phyloP scores from a whole-genome alignment of 2,888 invertebrate genomes.

The Graphium colonna region DNA sequence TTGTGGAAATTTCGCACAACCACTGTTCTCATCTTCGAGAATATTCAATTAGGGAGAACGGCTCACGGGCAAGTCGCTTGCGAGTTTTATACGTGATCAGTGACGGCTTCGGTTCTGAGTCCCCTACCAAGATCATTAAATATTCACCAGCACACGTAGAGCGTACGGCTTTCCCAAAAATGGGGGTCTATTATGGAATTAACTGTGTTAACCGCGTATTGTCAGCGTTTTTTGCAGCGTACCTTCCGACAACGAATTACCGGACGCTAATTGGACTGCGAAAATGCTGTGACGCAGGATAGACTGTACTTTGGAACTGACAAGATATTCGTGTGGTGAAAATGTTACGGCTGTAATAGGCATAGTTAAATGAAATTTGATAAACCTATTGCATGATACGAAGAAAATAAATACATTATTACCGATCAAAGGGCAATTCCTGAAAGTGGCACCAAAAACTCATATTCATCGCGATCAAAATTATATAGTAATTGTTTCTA shows the following conservation, averaged over 20 bases:
- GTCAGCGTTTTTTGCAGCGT: conserved; percentile 57
- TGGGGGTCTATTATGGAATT: conserved; percentile 78
- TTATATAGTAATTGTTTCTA: no score
- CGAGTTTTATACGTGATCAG: conserved; percentile 50
- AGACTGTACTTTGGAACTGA: not conserved
- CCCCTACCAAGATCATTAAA: conserved; percentile 67
- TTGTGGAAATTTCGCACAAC: conserved; percentile 46
- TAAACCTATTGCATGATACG: not conserved
- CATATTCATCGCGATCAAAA: no score
- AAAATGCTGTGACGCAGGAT: conserved; percentile 56
- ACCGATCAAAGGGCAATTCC: no score
- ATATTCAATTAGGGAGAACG: conserved; percentile 52
- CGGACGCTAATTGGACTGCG: conserved; percentile 76
- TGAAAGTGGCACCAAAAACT: no score
- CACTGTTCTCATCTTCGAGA: conserved; percentile 61
- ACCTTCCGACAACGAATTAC: conserved; percentile 74
- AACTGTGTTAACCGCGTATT: conserved; percentile 60
- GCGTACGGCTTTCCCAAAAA: conserved; percentile 69
- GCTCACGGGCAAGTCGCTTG: conserved; percentile 47
- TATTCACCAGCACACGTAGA: conserved; percentile 66
- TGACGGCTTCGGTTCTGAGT: conserved; percentile 40
- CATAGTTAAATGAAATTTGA: not conserved
- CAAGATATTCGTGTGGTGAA: not conserved
- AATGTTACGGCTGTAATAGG: not conserved
- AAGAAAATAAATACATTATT: not conserved